Evolutionary conservation across 2,113 vertebrate genomes (phyloP).

Genomic region (Tylochromis polylepis): DNA sequence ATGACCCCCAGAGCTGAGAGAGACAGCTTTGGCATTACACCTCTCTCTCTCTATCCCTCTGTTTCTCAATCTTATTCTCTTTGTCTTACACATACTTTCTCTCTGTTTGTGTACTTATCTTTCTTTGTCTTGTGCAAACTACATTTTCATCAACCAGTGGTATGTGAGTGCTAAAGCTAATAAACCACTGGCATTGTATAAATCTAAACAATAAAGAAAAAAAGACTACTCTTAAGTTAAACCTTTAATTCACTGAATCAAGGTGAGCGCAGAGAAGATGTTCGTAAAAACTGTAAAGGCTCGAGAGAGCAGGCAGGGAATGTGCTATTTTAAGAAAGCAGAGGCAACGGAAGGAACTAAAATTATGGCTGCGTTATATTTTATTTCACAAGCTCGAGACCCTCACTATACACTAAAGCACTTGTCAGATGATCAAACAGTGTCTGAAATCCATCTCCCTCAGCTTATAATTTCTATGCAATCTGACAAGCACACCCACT

Average conservation of each 20-base stretch:
- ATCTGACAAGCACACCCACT: not conserved
- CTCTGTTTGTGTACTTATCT: slow-evolving; percentile 14
- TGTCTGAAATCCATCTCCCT: not conserved
- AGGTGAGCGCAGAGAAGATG: not conserved
- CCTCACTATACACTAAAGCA: not conserved
- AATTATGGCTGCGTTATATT: not conserved
- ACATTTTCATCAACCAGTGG: not conserved
- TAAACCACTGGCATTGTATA: not conserved
- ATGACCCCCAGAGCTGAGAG: slow-evolving; percentile 69
- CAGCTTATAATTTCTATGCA: not conserved
- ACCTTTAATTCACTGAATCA: not conserved
- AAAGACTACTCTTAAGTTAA: not conserved
- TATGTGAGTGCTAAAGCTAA: not conserved
- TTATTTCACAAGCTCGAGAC: not conserved
- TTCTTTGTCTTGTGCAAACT: not conserved
- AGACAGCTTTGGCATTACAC: slow-evolving; percentile 67
- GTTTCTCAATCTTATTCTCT: slow-evolving; percentile 36
- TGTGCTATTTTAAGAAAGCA: not conserved
- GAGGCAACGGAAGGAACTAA: not conserved
- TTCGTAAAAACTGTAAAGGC: not conserved
- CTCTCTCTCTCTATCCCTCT: slow-evolving; percentile 26
- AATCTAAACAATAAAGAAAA: not conserved
- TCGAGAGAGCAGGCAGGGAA: not conserved
- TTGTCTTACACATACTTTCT: slow-evolving; percentile 43
- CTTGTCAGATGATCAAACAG: not conserved